phyloP scores from a whole-genome alignment of 2,797 vertebrate genomes.

The Chiroxiphia lanceolata region DNA sequence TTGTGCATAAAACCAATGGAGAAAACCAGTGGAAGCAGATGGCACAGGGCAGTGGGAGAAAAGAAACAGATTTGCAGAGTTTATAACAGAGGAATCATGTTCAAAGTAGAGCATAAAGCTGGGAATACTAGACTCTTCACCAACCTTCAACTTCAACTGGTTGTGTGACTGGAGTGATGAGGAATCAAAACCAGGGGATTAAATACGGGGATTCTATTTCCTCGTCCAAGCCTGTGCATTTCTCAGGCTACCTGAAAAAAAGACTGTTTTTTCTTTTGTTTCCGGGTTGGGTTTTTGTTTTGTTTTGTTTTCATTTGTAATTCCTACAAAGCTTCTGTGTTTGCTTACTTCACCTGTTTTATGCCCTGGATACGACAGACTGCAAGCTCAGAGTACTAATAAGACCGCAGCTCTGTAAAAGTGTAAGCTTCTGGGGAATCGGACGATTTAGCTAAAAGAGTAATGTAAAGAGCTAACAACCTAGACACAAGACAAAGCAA shows the following conservation, averaged over 20 bases:
- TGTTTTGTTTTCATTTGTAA: background rate
- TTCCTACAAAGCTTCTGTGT: background rate
- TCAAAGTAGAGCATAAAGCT: background rate
- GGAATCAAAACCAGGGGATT: background rate
- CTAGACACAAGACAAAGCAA: background rate
- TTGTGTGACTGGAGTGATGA: background rate
- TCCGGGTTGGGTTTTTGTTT: background rate
- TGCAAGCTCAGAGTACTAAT: slow-evolving; percentile 3
- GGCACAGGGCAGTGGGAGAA: background rate
- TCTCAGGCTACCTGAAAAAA: background rate
- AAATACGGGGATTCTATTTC: background rate
- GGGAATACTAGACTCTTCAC: background rate
- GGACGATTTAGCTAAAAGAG: background rate
- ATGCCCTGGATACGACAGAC: slow-evolving; percentile 9
- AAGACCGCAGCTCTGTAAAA: background rate
- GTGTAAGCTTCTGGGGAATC: slow-evolving; percentile 37
- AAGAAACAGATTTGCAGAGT: background rate
- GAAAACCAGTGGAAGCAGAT: background rate
- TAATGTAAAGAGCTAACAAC: background rate
- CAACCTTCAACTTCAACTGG: background rate
- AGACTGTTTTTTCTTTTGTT: background rate
- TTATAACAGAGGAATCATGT: background rate
- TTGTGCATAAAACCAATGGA: background rate
- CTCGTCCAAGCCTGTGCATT: background rate
- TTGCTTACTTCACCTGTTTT: slow-evolving; percentile 48